A percentile compares a stretch with the other conserved stretches of the same genome.
These are phyloP conservation scores for Aleiodes alternator DNA, from an alignment of 2,888 invertebrate species.

Conservation along the genomic window DNA sequence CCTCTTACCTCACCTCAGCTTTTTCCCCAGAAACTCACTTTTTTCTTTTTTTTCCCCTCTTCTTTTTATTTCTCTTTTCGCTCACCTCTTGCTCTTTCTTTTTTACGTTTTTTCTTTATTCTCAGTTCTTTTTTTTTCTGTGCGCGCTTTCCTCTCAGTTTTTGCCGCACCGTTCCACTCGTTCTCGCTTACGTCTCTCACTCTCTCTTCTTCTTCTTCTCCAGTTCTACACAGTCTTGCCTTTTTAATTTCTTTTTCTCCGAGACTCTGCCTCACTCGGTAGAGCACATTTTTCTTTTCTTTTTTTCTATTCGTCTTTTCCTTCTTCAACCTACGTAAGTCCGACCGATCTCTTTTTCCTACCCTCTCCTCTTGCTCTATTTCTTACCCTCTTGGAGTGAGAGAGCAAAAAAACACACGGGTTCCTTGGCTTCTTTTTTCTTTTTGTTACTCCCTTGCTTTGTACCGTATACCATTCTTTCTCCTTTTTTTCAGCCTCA, in stretches of 20 bases:
- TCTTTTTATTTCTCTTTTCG: not conserved
- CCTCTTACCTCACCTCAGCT: not conserved
- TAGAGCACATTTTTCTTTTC: not conserved
- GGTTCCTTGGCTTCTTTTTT: not conserved
- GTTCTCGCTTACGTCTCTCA: not conserved
- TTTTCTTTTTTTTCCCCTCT: not conserved
- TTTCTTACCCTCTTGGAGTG: no score
- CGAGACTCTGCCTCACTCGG: not conserved
- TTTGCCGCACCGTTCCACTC: not conserved
- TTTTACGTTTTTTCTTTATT: not conserved
- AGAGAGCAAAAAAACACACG: no score
- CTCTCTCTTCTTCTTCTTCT: not conserved
- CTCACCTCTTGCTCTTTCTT: not conserved
- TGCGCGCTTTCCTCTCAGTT: not conserved
- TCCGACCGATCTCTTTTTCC: no score
- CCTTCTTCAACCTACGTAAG: no score
- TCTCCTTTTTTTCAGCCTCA: not conserved
- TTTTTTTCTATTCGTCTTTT: not conserved
- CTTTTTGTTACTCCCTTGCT: not conserved
- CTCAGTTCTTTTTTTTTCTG: no score
- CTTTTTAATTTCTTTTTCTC: slow-evolving; percentile 6
- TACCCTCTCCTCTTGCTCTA: no score
- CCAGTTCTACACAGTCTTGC: not conserved
- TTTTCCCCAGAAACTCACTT: not conserved
- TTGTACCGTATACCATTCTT: not conserved